Evolutionary conservation across 2,113 vertebrate genomes (phyloP), one percentile per base, ranked within the genome.

Genomic region (Pteruthius melanotis): DNA sequence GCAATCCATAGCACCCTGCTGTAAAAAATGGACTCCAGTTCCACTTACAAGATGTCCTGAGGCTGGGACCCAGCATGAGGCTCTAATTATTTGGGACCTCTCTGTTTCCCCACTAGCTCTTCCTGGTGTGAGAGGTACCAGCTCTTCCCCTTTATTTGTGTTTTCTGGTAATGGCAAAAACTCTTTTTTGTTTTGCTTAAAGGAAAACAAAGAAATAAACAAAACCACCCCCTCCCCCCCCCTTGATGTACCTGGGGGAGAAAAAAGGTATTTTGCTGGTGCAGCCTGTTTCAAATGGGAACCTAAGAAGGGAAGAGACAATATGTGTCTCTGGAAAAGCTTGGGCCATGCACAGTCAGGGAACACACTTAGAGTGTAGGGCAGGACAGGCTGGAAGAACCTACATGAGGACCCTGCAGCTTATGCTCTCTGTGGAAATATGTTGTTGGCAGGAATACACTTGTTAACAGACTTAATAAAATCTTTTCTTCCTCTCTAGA

Each of bases 201-300:
- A 76, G 10, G 1, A 19, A 61, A 82, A 61, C 28, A 57, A 20
- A 37, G 2, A 37, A 26, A 64, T 8, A 53, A 44, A 53, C 7
- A 69, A 40, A 28, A 45, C 1, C 19, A 15, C 1, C 2, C 16
- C 23, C 13, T 4, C 10, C 13, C 11, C 7, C 2, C 0, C 5
- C 19, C 50, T n/a, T 66, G 6, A 42, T 26, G 11, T 65, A 44
- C 20, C 17, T 11, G 2, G 8, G 10, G 18, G 17, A 64, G 19
- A 57, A 77, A 77, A 75, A 86, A 18, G 6, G 2, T 28, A 11
- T 59, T 83, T 85, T 88, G 13, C 27, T 78, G 28, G 24, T 74
- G 27, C 35, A 83, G 13, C 14, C 22, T 74, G 5, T 31, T 35
- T 69, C 49, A 69, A 39, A 40, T 52, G 7, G 13, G 27, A 80